Evolutionary conservation across 2,113 vertebrate species (phyloP).

Genomic region (Laticauda colubrina): DNA sequence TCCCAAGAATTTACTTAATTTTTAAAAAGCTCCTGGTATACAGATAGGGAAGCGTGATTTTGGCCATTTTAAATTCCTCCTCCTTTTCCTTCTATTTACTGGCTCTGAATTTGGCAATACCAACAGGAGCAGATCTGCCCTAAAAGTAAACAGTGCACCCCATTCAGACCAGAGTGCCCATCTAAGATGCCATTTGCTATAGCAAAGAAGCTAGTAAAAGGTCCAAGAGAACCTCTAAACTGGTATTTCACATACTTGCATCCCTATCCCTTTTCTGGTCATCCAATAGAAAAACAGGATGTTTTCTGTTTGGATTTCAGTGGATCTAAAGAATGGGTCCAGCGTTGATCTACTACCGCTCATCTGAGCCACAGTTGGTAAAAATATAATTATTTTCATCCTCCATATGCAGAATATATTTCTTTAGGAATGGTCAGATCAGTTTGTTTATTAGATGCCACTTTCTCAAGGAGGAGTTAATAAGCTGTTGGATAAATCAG

Average conservation of each 20-base stretch:
- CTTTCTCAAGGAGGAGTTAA: background rate
- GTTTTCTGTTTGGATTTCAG: background rate
- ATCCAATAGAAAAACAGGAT: background rate
- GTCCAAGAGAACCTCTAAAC: background rate
- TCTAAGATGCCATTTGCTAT: background rate
- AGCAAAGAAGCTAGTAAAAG: background rate
- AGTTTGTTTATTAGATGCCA: background rate
- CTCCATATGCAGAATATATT: background rate
- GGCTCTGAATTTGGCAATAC: background rate
- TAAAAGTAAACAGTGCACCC: background rate
- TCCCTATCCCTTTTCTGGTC: background rate
- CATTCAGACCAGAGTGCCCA: background rate
- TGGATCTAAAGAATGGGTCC: background rate
- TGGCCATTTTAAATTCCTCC: background rate
- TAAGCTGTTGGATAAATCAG: background rate
- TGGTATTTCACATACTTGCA: background rate
- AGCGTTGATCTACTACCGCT: background rate
- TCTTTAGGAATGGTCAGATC: background rate
- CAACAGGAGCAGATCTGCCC: background rate
- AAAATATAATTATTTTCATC: background rate
- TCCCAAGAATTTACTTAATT: background rate
- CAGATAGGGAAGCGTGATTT: background rate
- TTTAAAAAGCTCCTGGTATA: background rate
- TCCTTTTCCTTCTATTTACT: background rate
- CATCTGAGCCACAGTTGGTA: background rate